Percentiles rank a stretch among this genome's conserved stretches.
Conservation (phyloP, 2,797 vertebrate genomes). For the Cossypha polioptera region DNA sequence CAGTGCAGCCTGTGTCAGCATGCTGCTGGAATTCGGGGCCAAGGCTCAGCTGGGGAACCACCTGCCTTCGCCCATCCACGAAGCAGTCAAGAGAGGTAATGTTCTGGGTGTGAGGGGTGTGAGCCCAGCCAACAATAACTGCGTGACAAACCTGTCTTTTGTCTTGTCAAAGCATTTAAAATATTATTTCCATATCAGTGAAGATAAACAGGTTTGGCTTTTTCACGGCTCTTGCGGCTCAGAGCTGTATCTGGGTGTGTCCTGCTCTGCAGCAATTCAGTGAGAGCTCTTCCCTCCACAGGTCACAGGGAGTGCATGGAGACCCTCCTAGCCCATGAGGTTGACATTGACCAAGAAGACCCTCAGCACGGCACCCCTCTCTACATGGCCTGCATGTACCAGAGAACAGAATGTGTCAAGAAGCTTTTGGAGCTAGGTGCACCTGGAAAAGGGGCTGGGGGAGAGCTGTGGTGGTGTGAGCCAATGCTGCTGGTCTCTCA, state of each 20-base stretch:
- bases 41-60: conserved; percentile 66
- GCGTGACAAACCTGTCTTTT: neutral
- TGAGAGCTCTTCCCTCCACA: conserved; percentile 25
- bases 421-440: conserved; percentile 86
- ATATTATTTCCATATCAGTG: rapidly evolving
- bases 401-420: conserved; percentile 80
- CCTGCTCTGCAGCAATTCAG: neutral
- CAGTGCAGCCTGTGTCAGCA: conserved; percentile 80
- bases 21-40: conserved; percentile 81
- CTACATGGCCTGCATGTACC: conserved; percentile 82
- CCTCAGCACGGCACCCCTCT: conserved; percentile 82
- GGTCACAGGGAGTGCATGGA: conserved; percentile 90
- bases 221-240: neutral
- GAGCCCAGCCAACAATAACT: neutral
- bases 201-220: neutral
- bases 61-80: conserved; percentile 83
- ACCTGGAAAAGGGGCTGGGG: neutral
- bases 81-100: conserved; percentile 85
- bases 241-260: neutral
- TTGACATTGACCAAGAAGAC: conserved; percentile 83
- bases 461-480: neutral
- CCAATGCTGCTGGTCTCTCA: neutral
- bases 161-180: neutral
- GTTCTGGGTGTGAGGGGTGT: neutral
- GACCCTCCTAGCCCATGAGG: conserved; percentile 83